phyloP scores from a whole-genome alignment of 2,888 invertebrate species.

The Cataglyphis albicans region DNA sequence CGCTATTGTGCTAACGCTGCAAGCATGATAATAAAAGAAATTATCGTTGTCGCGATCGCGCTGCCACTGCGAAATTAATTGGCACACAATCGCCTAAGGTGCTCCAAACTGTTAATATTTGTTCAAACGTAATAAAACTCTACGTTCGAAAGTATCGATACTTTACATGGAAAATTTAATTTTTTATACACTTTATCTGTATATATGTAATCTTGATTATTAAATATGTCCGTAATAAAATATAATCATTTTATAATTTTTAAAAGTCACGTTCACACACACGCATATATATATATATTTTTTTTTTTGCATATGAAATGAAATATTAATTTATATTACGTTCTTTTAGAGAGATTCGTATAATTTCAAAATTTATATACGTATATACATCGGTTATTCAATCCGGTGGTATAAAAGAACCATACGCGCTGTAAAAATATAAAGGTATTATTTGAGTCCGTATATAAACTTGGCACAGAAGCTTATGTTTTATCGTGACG shows the following conservation, averaged over 20 bases:
- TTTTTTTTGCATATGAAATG: not conserved
- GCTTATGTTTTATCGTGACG: not conserved
- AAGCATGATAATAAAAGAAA: slow-evolving; percentile 53
- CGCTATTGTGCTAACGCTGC: slow-evolving; percentile 37
- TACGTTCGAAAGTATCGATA: not conserved
- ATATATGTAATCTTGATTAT: not conserved
- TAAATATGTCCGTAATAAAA: not conserved
- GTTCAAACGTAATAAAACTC: not conserved
- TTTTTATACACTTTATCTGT: not conserved
- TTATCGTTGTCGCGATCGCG: slow-evolving; percentile 45
- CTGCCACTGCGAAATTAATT: slow-evolving; percentile 46
- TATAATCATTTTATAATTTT: not conserved
- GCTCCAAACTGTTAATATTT: slow-evolving; percentile 28
- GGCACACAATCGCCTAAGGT: slow-evolving; percentile 21
- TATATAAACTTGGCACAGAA: not conserved
- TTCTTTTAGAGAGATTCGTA: not conserved
- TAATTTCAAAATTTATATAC: not conserved
- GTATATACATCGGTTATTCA: not conserved
- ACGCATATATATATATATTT: not conserved
- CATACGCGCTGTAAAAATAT: slow-evolving; percentile 2
- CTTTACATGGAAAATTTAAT: not conserved
- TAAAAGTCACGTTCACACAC: not conserved
- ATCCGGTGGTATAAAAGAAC: not conserved
- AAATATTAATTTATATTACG: not conserved
- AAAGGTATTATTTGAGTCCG: not conserved